These are phyloP conservation scores for Eurois occulta DNA, from an alignment of 2,888 invertebrate genomes.

Conservation along the genomic window DNA sequence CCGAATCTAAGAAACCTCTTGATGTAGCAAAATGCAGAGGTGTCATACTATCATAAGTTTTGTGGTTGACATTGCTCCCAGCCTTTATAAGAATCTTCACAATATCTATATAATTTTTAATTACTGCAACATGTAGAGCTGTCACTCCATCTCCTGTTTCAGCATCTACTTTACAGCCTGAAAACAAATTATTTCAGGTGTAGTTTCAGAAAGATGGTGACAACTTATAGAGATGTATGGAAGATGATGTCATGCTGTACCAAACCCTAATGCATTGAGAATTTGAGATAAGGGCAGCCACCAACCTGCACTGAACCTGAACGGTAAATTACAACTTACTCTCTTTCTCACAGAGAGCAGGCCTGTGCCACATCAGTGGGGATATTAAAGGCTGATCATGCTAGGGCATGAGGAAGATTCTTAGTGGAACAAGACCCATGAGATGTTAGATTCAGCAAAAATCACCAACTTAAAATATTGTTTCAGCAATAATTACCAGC, in stretches of 20 bases:
- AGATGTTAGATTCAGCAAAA: not conserved
- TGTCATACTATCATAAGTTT: conserved; percentile 91
- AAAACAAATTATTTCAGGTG: conserved; percentile 59
- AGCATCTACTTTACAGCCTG: conserved; percentile 92
- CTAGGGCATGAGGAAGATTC: not conserved
- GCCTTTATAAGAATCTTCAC: conserved; percentile 89
- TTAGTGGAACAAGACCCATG: not conserved
- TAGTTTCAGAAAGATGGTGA: not conserved
- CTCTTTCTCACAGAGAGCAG: not conserved
- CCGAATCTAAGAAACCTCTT: conserved; percentile 89
- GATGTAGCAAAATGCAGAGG: conserved; percentile 92
- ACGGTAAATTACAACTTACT: not conserved
- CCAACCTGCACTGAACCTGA: not conserved
- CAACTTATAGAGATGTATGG: not conserved
- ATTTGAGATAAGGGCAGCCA: not conserved
- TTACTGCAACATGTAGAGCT: conserved; percentile 92
- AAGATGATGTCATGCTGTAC: not conserved
- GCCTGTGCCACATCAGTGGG: not conserved
- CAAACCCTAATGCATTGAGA: not conserved
- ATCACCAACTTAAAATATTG: not conserved
- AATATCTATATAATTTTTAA: conserved; percentile 90
- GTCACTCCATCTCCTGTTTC: conserved; percentile 92
- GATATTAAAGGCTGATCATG: not conserved
- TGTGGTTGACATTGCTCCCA: conserved; percentile 91
- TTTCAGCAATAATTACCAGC: conserved; percentile 85